Conservation (phyloP, 1,140 invertebrate species). For the Drosophila athabasca region DNA sequence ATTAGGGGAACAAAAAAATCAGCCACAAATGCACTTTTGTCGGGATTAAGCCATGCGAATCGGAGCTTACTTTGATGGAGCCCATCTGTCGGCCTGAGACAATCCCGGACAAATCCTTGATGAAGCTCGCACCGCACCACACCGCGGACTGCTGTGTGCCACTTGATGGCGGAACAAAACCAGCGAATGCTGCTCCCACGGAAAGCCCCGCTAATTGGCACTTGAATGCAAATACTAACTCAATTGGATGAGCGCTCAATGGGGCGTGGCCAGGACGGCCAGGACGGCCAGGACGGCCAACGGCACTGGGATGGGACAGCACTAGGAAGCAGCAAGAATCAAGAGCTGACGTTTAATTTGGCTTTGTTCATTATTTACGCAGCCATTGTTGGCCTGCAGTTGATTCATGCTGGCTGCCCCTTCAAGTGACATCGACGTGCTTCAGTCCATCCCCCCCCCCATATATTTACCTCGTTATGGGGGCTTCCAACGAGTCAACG, state of each 20-base stretch:
- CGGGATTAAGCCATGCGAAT: slow-evolving; percentile 8
- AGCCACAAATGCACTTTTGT: slow-evolving; percentile 41
- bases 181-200: slow-evolving; percentile 6
- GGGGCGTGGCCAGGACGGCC: slow-evolving; percentile 1
- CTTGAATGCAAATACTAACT: slow-evolving; percentile 62
- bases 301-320: not conserved
- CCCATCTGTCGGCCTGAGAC: slow-evolving; percentile 10
- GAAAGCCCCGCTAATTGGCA: slow-evolving; percentile 66
- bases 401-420: slow-evolving; percentile 1
- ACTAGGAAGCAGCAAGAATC: slow-evolving; percentile 1
- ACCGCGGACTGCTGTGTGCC: not conserved
- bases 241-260: slow-evolving; percentile 46
- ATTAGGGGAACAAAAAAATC: slow-evolving; percentile 21
- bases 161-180: slow-evolving; percentile 41
- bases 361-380: slow-evolving; percentile 38
- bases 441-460: not conserved
- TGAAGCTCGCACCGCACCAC: not conserved
- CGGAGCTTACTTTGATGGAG: slow-evolving; percentile 27
- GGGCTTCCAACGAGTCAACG: not conserved
- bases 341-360: slow-evolving; percentile 43
- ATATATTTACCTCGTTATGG: not conserved
- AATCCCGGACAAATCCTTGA: slow-evolving; percentile 17
- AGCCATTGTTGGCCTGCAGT: slow-evolving; percentile 35
- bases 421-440: not conserved
- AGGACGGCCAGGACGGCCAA: not conserved